Percentiles rank a stretch among this genome's conserved stretches.
These are phyloP conservation scores for Glandiceps talaboti DNA, from an alignment of 53 echinoderm and acorn worm species.

Conservation along the genomic window DNA sequence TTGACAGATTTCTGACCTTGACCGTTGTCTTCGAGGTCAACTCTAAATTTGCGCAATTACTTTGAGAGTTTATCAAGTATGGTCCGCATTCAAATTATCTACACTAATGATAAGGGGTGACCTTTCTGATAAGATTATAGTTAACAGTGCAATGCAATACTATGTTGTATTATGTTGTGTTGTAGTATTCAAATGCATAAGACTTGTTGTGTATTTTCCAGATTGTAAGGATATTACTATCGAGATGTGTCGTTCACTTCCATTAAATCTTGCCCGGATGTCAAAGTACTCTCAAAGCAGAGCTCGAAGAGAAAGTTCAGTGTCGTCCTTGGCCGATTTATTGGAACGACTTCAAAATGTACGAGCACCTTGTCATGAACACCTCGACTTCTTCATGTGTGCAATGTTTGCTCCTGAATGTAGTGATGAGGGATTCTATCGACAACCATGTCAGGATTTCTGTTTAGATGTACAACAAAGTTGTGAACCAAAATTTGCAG, in stretches of 20 bases:
- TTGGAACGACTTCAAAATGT: not conserved
- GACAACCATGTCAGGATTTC: not conserved
- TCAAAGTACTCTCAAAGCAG: not conserved
- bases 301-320: not conserved
- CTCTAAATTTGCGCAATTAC: no score
- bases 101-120: no score
- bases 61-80: no score
- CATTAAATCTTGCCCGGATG: not conserved
- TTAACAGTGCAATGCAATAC: no score
- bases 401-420: not conserved
- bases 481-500: not conserved
- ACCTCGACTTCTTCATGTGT: not conserved
- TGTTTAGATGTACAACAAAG: not conserved
- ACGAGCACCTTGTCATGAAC: not conserved
- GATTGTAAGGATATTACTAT: not conserved
- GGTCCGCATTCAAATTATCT: no score
- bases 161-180: no score
- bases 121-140: no score
- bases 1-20: no score
- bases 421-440: not conserved
- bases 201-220: no score
- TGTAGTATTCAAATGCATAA: no score
- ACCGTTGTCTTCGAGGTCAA: no score
- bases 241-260: not conserved
- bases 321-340: not conserved